Conservation (phyloP, 2,113 vertebrate species). For the Porphyrio hochstetteri region DNA sequence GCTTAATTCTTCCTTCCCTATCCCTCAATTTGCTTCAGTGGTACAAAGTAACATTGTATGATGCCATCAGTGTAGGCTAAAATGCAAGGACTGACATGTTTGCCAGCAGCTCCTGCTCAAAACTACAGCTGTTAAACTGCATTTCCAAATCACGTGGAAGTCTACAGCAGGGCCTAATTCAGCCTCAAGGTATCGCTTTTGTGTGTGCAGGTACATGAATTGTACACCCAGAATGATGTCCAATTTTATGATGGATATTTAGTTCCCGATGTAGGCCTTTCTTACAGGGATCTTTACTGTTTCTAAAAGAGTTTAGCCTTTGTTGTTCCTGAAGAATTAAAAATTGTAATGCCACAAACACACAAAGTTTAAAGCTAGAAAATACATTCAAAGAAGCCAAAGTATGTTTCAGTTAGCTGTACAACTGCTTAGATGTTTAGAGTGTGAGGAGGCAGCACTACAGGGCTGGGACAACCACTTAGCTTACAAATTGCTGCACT, state of each 20-base stretch:
- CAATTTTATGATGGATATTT: not conserved
- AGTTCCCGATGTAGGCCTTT: not conserved
- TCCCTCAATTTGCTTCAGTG: fast-evolving
- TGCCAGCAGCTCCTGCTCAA: not conserved
- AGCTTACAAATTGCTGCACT: not conserved
- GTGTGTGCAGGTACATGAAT: not conserved
- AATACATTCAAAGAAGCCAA: not conserved
- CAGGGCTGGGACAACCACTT: not conserved
- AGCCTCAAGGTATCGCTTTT: not conserved
- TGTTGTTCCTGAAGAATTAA: not conserved
- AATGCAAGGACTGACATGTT: not conserved
- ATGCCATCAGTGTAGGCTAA: not conserved
- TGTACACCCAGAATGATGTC: not conserved
- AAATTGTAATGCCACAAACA: not conserved
- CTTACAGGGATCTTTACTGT: not conserved
- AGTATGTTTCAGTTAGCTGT: not conserved
- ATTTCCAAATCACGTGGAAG: not conserved
- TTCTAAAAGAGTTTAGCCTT: not conserved
- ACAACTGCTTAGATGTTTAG: not conserved
- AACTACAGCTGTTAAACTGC: not conserved
- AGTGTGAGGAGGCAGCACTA: not conserved
- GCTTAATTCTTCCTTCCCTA: not conserved
- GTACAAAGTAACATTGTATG: not conserved
- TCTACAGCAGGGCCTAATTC: not conserved
- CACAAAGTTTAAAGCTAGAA: not conserved